Percentiles rank a stretch among this genome's conserved stretches.
Conservation (phyloP, 2,113 vertebrate genomes). For the Dicerorhinus sumatrensis region DNA sequence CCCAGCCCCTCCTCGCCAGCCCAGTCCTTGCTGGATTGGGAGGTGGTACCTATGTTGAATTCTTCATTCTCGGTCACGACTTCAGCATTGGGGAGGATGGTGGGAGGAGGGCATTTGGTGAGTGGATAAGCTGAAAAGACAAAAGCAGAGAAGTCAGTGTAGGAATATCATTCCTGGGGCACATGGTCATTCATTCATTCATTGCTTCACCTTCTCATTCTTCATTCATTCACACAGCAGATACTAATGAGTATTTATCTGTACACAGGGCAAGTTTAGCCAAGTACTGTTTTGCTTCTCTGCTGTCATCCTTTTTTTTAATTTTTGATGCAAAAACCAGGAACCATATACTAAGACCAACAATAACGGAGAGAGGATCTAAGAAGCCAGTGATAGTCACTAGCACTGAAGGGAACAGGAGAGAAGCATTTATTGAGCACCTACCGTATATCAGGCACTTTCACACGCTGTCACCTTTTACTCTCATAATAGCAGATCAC, state of each 20-base stretch:
- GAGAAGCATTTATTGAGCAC: not conserved
- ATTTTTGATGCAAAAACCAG: not conserved
- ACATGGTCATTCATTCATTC: accelerated
- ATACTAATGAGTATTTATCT: not conserved
- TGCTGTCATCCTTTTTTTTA: not conserved
- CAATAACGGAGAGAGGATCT: not conserved
- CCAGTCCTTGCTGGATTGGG: accelerated
- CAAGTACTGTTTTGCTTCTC: not conserved
- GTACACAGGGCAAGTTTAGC: not conserved
- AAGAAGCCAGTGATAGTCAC: not conserved
- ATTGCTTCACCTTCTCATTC: not conserved
- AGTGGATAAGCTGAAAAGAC: slow-evolving; percentile 93
- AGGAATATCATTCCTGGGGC: not conserved
- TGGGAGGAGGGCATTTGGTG: slow-evolving; percentile 94
- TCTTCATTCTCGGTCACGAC: slow-evolving; percentile 96
- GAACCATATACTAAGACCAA: not conserved
- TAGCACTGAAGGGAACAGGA: not conserved
- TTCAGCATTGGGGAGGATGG: slow-evolving; percentile 95
- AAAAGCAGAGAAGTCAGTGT: not conserved
- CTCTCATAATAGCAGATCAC: not conserved
- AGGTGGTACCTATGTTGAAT: slow-evolving; percentile 94
- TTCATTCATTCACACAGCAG: not conserved
- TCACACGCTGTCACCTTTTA: not conserved
- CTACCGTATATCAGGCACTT: not conserved
- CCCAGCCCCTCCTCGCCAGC: not conserved